Conservation (phyloP, 2,113 vertebrate genomes). For the Rhabdomys dilectus region DNA sequence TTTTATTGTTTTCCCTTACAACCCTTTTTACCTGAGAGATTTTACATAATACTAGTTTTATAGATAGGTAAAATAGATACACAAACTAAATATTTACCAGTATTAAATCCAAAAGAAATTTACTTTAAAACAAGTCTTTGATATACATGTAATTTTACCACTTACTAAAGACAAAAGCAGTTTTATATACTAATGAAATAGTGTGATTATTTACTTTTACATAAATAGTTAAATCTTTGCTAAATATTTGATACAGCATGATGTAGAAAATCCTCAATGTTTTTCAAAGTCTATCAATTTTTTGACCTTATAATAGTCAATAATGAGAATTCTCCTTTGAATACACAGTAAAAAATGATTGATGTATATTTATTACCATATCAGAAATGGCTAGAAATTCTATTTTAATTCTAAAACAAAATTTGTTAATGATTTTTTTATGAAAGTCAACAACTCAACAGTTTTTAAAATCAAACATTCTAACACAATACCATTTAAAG, state of each 20-base stretch:
- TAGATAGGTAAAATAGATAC: not conserved
- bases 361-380: not conserved
- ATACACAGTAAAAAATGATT: not conserved
- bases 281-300: not conserved
- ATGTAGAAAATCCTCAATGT: not conserved
- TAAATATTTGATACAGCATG: not conserved
- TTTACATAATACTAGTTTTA: not conserved
- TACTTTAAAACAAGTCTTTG: not conserved
- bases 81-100: not conserved
- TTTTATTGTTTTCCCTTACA: not conserved
- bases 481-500: not conserved
- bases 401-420: not conserved
- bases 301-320: not conserved
- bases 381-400: not conserved
- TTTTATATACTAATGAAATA: not conserved
- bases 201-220: not conserved
- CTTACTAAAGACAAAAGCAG: not conserved
- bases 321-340: not conserved
- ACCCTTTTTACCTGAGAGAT: not conserved
- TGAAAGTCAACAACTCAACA: not conserved
- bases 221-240: not conserved
- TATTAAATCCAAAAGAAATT: not conserved
- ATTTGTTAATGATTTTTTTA: not conserved
- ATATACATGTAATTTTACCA: not conserved
- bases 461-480: not conserved